Base-by-base conservation (phyloP, 1,140 invertebrate genomes). In the Cydia strobilella region DNA sequence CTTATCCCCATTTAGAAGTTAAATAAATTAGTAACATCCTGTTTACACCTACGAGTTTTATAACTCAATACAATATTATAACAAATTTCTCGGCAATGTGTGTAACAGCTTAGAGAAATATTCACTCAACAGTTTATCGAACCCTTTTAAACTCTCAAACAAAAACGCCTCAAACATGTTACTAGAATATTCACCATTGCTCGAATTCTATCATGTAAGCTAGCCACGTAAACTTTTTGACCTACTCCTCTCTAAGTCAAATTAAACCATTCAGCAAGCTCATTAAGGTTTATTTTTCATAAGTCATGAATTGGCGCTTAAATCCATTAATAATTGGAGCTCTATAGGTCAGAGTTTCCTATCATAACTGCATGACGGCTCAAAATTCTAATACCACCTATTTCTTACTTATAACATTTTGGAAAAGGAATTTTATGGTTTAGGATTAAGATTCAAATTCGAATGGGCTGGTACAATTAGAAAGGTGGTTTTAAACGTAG, bases 21-120 rank as follows among this genome's bases (percentile, higher is more conserved):
- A 80, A 87, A 86, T 84, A 78, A 82, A 82, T 88, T 13, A 45
- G 0, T 39, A 39, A 39, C 1, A 39, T 39, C 31, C 31, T 39
- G 7, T 39, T 9, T 39, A 9, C 35, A 10, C 1, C 35, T 39
- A 39, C 35, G 0, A 39, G 10, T 9, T 39, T 10, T 10, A 39
- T 39, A 15, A 45, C 12, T 45, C 12, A 15, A 13, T 45, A 45
- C 13, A 13, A 45, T 45, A 45, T 3, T 45, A 15, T 4, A 88
- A 87, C 85, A 89, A 69, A 88, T 63, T 20, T 54, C 51, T 7
- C 15, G 12, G 6, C 5, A 18, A 18, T 18, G n/a, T 54, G 51
- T 54, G 51, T 54, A 54, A 54, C n/a, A n/a, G n/a, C 51, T 54
- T 54, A 54, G 5, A 18, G 5, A 54, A 59, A 23, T 59, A 23